Evolutionary conservation across 2,797 vertebrate species (phyloP).

Genomic region (Siniperca undulata): DNA sequence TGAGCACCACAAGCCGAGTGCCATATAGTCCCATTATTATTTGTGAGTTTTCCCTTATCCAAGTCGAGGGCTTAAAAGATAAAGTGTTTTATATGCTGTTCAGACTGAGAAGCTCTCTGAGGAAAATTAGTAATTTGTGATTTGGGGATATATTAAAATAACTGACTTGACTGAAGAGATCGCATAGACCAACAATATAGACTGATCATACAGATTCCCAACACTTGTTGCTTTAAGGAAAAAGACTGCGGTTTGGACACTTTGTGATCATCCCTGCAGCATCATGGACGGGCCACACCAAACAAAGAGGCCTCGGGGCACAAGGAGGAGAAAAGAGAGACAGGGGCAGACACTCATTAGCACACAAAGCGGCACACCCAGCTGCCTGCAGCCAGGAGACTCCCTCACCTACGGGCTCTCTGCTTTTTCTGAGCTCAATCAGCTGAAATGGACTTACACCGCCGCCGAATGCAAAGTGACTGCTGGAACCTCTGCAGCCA

Average conservation of each 20-base stretch:
- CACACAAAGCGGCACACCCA: not conserved
- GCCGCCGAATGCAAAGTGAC: not conserved
- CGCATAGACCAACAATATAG: not conserved
- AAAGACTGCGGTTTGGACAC: not conserved
- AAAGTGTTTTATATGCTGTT: not conserved
- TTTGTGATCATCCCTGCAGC: not conserved
- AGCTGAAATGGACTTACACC: not conserved
- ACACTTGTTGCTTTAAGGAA: not conserved
- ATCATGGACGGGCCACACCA: not conserved
- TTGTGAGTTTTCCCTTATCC: not conserved
- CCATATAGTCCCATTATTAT: too few relatives aligned
- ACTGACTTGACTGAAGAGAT: not conserved
- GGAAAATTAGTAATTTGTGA: not conserved
- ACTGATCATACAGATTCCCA: not conserved
- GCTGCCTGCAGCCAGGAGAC: constrained; percentile 8
- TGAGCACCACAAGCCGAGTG: too few relatives aligned
- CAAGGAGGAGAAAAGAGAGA: not conserved
- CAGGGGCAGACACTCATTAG: not conserved
- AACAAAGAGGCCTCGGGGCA: too few relatives aligned
- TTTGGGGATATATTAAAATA: not conserved
- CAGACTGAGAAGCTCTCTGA: not conserved
- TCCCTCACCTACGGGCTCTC: not conserved
- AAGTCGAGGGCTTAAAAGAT: not conserved
- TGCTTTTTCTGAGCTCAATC: not conserved
- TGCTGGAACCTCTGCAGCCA: constrained; percentile 10